Conservation (phyloP, 2,888 invertebrate genomes). For the Leptinotarsa peninsularis region DNA sequence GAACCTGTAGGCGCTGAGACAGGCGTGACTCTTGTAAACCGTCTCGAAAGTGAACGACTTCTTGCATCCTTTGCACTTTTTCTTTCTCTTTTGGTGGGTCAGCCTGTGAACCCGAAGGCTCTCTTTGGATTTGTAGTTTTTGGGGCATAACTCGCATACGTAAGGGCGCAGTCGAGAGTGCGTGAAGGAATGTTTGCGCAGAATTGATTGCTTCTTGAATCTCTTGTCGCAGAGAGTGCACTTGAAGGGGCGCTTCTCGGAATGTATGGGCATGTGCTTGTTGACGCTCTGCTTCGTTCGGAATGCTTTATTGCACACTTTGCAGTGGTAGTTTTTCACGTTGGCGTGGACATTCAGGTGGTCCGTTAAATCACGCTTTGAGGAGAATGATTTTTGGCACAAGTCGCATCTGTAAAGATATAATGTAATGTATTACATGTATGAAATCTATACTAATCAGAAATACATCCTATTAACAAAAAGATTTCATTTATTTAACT, state of each 20-base stretch:
- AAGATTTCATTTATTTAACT: too few species aligned
- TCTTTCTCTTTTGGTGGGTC: constrained; percentile 32
- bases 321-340: constrained; percentile 47
- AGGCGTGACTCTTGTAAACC: constrained; percentile 37
- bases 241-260: constrained; percentile 47
- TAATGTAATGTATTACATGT: too few species aligned
- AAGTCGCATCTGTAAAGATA: constrained; percentile 39
- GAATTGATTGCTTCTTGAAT: constrained; percentile 48
- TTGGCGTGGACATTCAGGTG: constrained; percentile 47
- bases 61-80: constrained; percentile 37
- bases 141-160: constrained; percentile 44
- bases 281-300: constrained; percentile 48
- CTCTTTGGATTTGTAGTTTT: constrained; percentile 47
- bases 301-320: constrained; percentile 48
- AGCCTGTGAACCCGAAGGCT: constrained; percentile 44
- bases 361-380: constrained; percentile 46
- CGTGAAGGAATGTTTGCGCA: constrained; percentile 47
- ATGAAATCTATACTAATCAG: too few species aligned
- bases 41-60: constrained; percentile 36
- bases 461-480: too few species aligned
- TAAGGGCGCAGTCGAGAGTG: constrained; percentile 41
- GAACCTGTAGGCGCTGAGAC: constrained; percentile 32
- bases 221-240: constrained; percentile 46
- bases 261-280: constrained; percentile 50
- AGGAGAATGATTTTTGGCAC: constrained; percentile 45